These are phyloP conservation scores for Hydrolagus affinis DNA, from an alignment of 2,113 vertebrate species.

Conservation along the genomic window DNA sequence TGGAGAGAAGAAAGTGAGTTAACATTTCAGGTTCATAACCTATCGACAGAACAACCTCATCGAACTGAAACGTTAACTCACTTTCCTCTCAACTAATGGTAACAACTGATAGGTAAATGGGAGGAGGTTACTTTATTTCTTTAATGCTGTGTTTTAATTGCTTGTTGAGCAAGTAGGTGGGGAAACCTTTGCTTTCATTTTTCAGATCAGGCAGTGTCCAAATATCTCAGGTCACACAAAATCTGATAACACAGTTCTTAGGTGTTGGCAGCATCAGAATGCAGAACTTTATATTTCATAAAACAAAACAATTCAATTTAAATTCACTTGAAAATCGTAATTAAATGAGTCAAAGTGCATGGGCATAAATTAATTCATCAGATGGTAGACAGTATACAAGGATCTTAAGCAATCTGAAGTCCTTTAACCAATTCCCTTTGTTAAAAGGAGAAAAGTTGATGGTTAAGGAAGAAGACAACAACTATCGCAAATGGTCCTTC, in stretches of 20 bases:
- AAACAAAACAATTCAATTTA: not conserved
- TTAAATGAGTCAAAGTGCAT: not conserved
- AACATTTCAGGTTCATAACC: too few relatives aligned
- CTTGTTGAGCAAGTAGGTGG: too few relatives aligned
- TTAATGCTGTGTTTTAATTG: too few relatives aligned
- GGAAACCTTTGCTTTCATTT: too few relatives aligned
- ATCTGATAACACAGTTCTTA: too few relatives aligned
- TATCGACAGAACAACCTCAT: too few relatives aligned
- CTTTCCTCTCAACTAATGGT: not conserved
- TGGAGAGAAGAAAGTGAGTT: too few relatives aligned
- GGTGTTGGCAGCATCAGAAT: not conserved
- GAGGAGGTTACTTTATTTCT: too few relatives aligned
- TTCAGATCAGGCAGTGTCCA: too few relatives aligned
- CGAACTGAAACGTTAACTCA: too few relatives aligned
- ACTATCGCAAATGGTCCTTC: not conserved
- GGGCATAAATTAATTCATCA: not conserved
- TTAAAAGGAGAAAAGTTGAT: not conserved
- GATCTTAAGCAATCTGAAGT: not conserved
- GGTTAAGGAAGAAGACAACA: not conserved
- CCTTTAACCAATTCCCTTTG: not conserved
- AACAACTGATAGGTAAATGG: too few relatives aligned
- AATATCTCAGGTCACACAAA: too few relatives aligned
- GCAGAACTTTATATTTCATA: not conserved
- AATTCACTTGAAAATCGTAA: not conserved
- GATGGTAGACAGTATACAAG: not conserved